Conservation (phyloP, 2,113 vertebrate species). For the Arizona elegans region DNA sequence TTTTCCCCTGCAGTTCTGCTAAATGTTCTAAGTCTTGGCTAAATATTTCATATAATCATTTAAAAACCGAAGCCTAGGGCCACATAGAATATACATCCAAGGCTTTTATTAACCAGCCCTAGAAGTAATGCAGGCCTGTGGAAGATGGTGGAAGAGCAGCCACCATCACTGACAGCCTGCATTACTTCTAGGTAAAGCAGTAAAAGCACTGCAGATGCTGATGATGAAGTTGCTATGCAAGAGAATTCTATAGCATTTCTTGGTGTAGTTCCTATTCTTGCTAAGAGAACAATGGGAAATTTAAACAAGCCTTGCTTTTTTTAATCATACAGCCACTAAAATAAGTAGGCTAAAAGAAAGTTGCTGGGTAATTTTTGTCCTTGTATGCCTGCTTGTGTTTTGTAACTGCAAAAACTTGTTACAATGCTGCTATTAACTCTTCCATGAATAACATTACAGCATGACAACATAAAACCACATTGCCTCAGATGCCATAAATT, state of each 20-base stretch:
- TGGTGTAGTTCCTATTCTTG: not conserved
- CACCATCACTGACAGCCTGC: not conserved
- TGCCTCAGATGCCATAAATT: not conserved
- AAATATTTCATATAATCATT: not conserved
- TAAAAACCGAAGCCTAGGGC: not conserved
- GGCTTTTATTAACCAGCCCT: not conserved
- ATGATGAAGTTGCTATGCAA: not conserved
- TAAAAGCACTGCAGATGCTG: not conserved
- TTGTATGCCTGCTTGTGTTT: not conserved
- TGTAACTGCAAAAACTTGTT: not conserved
- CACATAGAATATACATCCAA: not conserved
- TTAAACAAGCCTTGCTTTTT: not conserved
- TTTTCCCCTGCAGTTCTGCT: not conserved
- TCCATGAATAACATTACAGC: not conserved
- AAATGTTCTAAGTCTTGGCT: not conserved
- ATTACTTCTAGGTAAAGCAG: not conserved
- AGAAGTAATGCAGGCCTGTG: not conserved
- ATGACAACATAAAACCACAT: not conserved
- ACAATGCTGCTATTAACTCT: not conserved
- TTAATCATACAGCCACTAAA: not conserved
- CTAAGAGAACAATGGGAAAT: not conserved
- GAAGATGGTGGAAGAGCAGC: not conserved
- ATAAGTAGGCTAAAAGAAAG: not conserved
- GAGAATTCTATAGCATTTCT: not conserved
- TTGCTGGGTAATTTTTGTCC: not conserved